Percentiles rank a stretch among this genome's conserved stretches.
Conservation (phyloP, 2,797 vertebrate species). For the Rhinophrynus dorsalis region DNA sequence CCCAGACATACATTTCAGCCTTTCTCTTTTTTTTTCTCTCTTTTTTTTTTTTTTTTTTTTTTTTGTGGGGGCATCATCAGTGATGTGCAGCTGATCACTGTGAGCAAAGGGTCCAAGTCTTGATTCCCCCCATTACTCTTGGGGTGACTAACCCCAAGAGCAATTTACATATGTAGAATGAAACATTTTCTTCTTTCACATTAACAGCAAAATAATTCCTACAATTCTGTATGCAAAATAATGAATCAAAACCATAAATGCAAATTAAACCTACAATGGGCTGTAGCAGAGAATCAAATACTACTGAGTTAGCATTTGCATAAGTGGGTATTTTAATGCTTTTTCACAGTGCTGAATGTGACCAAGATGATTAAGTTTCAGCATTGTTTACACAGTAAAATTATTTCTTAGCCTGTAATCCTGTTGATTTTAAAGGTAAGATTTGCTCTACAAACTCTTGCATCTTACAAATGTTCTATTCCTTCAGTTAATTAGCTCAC, state of each 20-base stretch:
- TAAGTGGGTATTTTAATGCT: constrained; percentile 58
- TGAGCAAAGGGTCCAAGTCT: too few species aligned
- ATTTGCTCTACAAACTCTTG: constrained; percentile 49
- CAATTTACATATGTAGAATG: too few species aligned
- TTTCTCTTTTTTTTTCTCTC: too few species aligned
- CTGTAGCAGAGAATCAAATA: constrained; percentile 52
- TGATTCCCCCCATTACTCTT: too few species aligned
- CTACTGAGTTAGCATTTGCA: constrained; percentile 58
- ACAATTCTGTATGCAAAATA: constrained; percentile 37
- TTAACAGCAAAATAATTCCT: constrained; percentile 35
- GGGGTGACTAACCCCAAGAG: too few species aligned
- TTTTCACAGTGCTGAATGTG: constrained; percentile 54
- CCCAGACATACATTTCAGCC: too few species aligned
- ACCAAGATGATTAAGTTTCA: constrained; percentile 56
- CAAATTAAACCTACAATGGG: constrained; percentile 57
- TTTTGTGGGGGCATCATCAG: too few species aligned
- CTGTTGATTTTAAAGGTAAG: constrained; percentile 53
- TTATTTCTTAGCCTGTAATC: constrained; percentile 57
- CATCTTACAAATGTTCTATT: constrained; percentile 11
- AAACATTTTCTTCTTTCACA: background rate
- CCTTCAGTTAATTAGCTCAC: constrained; percentile 37
- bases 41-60: too few species aligned
- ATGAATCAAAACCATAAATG: constrained; percentile 50
- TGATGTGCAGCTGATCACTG: too few species aligned
- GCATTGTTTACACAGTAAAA: constrained; percentile 54